These are phyloP conservation scores for Hypanus sabinus DNA, from an alignment of 2,113 vertebrate species.

Conservation along the genomic window DNA sequence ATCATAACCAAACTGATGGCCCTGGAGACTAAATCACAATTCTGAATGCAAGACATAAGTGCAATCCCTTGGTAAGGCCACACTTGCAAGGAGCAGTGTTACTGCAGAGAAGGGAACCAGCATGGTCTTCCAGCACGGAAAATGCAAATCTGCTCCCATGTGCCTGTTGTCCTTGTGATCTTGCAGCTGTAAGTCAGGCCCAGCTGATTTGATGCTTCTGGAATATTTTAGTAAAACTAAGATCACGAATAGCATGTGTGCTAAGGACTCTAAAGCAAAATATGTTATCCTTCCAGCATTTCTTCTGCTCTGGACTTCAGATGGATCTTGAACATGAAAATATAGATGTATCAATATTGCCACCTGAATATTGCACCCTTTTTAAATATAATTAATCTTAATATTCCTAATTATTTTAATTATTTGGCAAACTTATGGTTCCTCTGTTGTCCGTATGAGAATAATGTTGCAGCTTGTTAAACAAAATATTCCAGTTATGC, in stretches of 20 bases:
- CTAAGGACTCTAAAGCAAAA: background rate
- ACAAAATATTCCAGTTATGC: background rate
- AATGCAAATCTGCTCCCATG: background rate
- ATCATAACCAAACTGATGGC: background rate
- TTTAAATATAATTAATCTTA: background rate
- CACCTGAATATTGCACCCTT: background rate
- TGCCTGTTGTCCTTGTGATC: background rate
- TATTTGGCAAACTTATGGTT: background rate
- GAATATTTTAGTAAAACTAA: background rate
- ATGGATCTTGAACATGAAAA: background rate
- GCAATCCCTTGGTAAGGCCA: background rate
- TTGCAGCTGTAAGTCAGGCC: background rate
- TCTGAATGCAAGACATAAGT: background rate
- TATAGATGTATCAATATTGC: background rate
- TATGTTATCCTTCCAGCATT: background rate
- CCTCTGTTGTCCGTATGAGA: background rate
- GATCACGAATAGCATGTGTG: background rate
- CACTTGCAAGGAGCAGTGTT: background rate
- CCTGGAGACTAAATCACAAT: background rate
- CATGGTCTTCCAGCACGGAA: background rate
- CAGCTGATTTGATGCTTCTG: background rate
- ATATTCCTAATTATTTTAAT: background rate
- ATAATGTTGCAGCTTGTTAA: background rate
- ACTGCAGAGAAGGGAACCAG: background rate
- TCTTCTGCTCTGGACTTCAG: background rate